Conservation (phyloP, 2,797 vertebrate species). For the Schizopygopsis pylzovi region DNA sequence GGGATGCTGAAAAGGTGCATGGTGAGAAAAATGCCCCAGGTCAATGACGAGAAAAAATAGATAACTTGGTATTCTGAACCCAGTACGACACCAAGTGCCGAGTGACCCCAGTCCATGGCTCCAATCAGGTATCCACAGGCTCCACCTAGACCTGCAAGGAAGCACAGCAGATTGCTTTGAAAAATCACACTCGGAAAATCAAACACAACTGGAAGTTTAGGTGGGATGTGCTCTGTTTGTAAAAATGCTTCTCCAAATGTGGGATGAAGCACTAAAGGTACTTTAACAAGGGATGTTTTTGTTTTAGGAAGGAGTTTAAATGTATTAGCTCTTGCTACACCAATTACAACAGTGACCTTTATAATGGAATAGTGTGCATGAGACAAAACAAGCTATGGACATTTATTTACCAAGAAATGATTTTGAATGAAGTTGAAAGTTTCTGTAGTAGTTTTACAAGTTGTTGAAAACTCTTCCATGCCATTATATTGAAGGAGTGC, state of each 20-base stretch:
- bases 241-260: not conserved
- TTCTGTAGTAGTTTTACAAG: not conserved
- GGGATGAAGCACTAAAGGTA: not conserved
- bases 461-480: not conserved
- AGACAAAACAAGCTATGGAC: not conserved
- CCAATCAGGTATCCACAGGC: conserved; percentile 92
- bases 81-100: conserved; percentile 81
- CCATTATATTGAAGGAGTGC: not conserved
- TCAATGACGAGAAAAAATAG: conserved; percentile 88
- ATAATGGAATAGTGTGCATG: conserved; percentile 6
- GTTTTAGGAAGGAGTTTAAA: not conserved
- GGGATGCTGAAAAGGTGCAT: conserved; percentile 93
- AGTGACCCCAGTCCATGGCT: conserved; percentile 92
- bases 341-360: conserved; percentile 1
- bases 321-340: not conserved
- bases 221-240: not conserved
- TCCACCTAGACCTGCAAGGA: conserved; percentile 88
- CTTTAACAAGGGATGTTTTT: not conserved
- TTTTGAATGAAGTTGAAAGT: too few relatives aligned
- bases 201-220: not conserved
- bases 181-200: not conserved
- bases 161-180: not conserved
- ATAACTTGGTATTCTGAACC: conserved; percentile 96
- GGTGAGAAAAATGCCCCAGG: conserved; percentile 83
- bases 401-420: too few relatives aligned